Conservation (phyloP, 2,888 invertebrate genomes). For the Drosophila affinis region DNA sequence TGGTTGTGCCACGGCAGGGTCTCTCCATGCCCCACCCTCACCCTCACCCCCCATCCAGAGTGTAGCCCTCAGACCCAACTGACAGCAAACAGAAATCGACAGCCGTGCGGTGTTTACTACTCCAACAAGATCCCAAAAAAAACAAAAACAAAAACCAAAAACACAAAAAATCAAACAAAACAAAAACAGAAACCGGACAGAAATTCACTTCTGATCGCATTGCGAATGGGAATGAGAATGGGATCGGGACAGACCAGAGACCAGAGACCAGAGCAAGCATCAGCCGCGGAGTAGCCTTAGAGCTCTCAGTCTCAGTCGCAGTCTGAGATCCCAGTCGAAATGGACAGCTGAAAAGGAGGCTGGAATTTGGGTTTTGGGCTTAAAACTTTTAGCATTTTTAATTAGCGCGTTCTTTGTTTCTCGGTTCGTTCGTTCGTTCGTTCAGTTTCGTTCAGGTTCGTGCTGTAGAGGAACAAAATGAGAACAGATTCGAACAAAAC, state of each 20-base stretch:
- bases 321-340: constrained; percentile 46
- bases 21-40: constrained; percentile 39
- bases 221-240: constrained; percentile 59
- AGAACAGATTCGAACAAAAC: constrained; percentile 57
- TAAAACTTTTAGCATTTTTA: constrained; percentile 82
- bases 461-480: constrained; percentile 30
- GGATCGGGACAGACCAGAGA: constrained; percentile 36
- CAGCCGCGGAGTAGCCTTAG: constrained; percentile 23
- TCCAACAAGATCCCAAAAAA: constrained; percentile 62
- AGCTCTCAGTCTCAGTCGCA: constrained; percentile 17
- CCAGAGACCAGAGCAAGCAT: constrained; percentile 4
- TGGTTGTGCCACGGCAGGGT: constrained; percentile 53
- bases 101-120: constrained; percentile 72
- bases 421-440: constrained; percentile 82
- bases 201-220: constrained; percentile 61
- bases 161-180: constrained; percentile 36
- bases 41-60: constrained; percentile 15
- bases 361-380: constrained; percentile 71
- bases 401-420: constrained; percentile 83
- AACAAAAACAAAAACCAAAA: constrained; percentile 18
- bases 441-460: constrained; percentile 19
- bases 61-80: constrained; percentile 48
- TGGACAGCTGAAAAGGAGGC: constrained; percentile 78
- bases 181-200: constrained; percentile 30
- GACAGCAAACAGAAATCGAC: constrained; percentile 75